Evolutionary conservation across 2,888 invertebrate species (phyloP), one percentile per base, ranked within the genome.

Genomic region (Eupithecia subfuscata): DNA sequence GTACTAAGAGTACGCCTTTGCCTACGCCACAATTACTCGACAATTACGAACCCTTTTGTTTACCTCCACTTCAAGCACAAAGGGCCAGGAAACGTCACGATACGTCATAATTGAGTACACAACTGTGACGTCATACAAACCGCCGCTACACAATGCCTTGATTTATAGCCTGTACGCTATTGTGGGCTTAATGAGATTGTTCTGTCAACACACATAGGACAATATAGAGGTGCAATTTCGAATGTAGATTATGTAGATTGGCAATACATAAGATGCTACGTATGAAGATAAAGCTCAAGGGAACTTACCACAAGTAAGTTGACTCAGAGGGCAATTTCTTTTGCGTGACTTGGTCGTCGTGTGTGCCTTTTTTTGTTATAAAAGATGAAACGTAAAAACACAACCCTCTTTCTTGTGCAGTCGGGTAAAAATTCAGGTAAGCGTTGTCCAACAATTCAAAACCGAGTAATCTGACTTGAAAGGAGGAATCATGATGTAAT

Each of bases 141-240:
- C 86, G 81, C 71, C 25, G 71, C 82, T 79, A 87, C 86, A 92
- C 92, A 92, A 92, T 89, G 86, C 86, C 83, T 84, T 92, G 92
- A 92, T 92, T 92, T 90, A 93, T 91, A 81, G 87, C 86, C 81
- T 82, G 84, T 86, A 86, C 87, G 86, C 87, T 82, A 89, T 88
- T 92, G 92, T 92, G 88, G 84, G 85, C 85, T 86, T 91, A 92
- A 91, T 91, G 90, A 91, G 90, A 90, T 91, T 88, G 89, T 88
- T 84, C 87, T 88, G 92, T 90, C 90, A 90, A 88, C 90, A 88
- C 85, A 84, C 40, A 72, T 67, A 71, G 69, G 64, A 76, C 71
- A 73, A 79, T 73, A 65, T 34, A 52, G 60, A 69, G 64, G 60
- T 63, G 69, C 25, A 22, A 71, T 71, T 73, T 64, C 43, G 18